These are phyloP conservation scores for Gyrodactylus salaris DNA, from an alignment of 1,140 invertebrate genomes.

Conservation along the genomic window DNA sequence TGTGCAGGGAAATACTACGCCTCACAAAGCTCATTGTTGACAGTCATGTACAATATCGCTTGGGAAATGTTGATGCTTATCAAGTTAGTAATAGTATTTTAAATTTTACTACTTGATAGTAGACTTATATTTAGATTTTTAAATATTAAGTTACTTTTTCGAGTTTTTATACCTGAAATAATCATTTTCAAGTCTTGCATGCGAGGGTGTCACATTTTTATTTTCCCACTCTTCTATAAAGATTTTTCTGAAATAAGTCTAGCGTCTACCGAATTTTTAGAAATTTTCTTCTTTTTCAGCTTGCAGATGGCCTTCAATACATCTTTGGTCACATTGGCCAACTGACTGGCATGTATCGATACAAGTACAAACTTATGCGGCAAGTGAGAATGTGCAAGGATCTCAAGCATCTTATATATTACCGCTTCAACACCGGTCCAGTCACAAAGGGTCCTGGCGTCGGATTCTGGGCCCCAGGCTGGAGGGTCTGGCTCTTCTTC, in stretches of 20 bases:
- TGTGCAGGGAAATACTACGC: slow-evolving; percentile 83
- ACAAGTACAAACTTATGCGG: slow-evolving; percentile 97
- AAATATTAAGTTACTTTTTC: too few species aligned
- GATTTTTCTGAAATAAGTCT: too few species aligned
- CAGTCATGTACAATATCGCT: slow-evolving; percentile 85
- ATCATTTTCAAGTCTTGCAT: too few species aligned
- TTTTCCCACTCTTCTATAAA: too few species aligned
- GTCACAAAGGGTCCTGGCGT: slow-evolving; percentile 89
- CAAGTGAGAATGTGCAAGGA: slow-evolving; percentile 99
- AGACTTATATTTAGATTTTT: too few species aligned
- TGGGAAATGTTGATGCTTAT: slow-evolving; percentile 97
- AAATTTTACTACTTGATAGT: too few species aligned
- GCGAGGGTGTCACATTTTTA: too few species aligned
- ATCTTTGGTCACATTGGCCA: slow-evolving; percentile 97
- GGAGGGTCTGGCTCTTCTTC: slow-evolving; percentile 97
- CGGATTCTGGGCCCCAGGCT: slow-evolving; percentile 93
- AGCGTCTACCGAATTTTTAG: too few species aligned
- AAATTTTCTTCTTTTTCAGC: slow-evolving; percentile 9
- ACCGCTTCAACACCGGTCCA: slow-evolving; percentile 77
- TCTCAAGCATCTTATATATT: slow-evolving; percentile 93
- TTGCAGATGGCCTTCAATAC: slow-evolving; percentile 93
- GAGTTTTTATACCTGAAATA: not conserved
- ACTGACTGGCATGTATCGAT: slow-evolving; percentile 94
- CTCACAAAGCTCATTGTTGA: slow-evolving; percentile 91
- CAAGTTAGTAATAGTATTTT: too few species aligned